phyloP scores from a whole-genome alignment of 2,113 vertebrate species.

The Cynoglossus semilaevis region DNA sequence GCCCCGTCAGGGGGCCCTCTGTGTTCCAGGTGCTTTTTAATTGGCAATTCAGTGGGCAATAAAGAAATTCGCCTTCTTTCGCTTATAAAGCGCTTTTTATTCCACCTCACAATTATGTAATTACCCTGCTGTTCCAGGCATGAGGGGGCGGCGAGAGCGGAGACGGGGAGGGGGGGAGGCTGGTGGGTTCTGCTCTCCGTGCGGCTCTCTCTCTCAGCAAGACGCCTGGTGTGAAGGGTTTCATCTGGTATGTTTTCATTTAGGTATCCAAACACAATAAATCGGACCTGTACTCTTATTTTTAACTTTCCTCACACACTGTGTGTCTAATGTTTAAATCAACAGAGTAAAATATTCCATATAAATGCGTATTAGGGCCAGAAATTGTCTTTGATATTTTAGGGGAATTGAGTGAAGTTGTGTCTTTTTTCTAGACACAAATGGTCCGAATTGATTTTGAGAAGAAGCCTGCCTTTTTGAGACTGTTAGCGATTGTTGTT shows the following conservation, averaged over 20 bases:
- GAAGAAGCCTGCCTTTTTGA: too few relatives aligned
- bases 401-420: too few relatives aligned
- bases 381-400: conserved; percentile 36
- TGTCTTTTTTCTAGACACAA: too few relatives aligned
- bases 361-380: not conserved
- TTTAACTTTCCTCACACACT: conserved; percentile 19
- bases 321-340: conserved; percentile 31
- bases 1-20: conserved; percentile 30
- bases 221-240: conserved; percentile 52
- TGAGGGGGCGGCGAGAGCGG: conserved; percentile 39
- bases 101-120: conserved; percentile 80
- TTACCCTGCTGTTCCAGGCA: conserved; percentile 67
- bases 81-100: conserved; percentile 76
- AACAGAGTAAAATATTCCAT: conserved; percentile 1
- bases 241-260: conserved; percentile 70
- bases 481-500: too few relatives aligned
- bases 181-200: conserved; percentile 5
- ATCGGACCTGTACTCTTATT: conserved; percentile 58
- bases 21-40: conserved; percentile 80
- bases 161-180: not conserved
- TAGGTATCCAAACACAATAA: conserved; percentile 71
- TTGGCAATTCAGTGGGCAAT: conserved; percentile 76
- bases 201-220: conserved; percentile 48
- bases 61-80: conserved; percentile 73
- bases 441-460: too few relatives aligned